phyloP scores from a whole-genome alignment of 2,888 invertebrate species.

The Calameuta pallipes region DNA sequence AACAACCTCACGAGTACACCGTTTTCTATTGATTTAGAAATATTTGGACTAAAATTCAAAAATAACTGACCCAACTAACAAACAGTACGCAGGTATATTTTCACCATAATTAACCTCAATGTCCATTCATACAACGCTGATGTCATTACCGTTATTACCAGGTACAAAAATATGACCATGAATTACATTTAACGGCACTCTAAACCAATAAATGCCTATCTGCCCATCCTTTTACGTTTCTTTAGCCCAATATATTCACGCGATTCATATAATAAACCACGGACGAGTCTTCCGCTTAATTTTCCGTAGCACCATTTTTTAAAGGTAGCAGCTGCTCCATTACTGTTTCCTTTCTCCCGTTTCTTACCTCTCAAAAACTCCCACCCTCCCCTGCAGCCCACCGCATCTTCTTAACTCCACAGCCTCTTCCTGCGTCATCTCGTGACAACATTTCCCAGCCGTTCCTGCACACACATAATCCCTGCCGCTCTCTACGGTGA shows the following conservation, averaged over 20 bases:
- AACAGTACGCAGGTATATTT: not conserved
- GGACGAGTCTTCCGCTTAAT: not conserved
- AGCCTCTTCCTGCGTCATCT: not conserved
- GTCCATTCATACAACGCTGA: not conserved
- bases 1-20: not conserved
- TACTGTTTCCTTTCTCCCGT: not conserved
- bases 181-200: not conserved
- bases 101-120: not conserved
- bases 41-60: not conserved
- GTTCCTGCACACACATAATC: not conserved
- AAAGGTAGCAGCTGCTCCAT: not conserved
- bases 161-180: not conserved
- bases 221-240: not conserved
- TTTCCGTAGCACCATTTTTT: not conserved
- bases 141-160: not conserved
- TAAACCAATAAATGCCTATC: not conserved
- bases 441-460: not conserved
- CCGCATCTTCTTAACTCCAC: not conserved
- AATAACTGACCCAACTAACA: not conserved
- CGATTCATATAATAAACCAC: not conserved
- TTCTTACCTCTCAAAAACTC: not conserved
- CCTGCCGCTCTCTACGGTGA: not conserved
- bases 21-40: not conserved
- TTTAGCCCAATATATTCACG: no score
- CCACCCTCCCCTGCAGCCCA: not conserved